Evolutionary conservation across 2,888 invertebrate genomes (phyloP).

Genomic region (Plagiodera versicolora): DNA sequence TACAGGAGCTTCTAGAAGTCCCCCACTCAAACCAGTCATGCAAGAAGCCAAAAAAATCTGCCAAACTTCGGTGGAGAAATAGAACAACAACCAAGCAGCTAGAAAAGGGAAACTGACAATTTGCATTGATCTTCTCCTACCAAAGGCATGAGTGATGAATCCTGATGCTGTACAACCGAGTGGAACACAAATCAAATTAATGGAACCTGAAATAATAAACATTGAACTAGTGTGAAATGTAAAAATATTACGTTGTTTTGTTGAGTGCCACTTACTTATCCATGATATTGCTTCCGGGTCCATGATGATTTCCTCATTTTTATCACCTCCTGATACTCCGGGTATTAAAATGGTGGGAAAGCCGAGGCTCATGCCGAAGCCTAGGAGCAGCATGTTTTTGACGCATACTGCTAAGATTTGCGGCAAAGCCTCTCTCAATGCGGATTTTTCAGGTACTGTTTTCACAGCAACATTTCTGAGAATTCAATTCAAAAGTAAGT

Average conservation of each 20-base stretch:
- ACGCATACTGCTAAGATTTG: constrained; percentile 79
- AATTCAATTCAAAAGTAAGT: too few species aligned
- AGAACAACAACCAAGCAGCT: constrained; percentile 73
- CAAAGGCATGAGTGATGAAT: constrained; percentile 68
- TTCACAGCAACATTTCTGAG: neutral
- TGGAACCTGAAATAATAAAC: constrained; percentile 65
- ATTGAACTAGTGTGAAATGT: too few species aligned
- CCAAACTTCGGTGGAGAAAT: constrained; percentile 63
- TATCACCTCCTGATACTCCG: constrained; percentile 60
- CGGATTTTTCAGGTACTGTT: neutral
- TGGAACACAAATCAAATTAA: constrained; percentile 78
- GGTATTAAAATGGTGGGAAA: constrained; percentile 82
- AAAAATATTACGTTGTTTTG: too few species aligned
- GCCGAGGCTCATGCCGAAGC: constrained; percentile 79
- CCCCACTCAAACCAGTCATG: constrained; percentile 75
- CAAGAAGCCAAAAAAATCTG: constrained; percentile 72
- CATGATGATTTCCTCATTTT: constrained; percentile 55
- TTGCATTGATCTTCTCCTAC: constrained; percentile 76
- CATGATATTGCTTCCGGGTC: constrained; percentile 70
- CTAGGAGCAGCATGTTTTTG: constrained; percentile 75
- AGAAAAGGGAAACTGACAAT: constrained; percentile 74
- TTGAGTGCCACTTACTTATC: constrained; percentile 63
- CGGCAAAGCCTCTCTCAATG: constrained; percentile 59
- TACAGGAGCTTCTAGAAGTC: constrained; percentile 79
- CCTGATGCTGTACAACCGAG: constrained; percentile 78